A percentile compares a stretch with the other conserved stretches of the same genome.
phyloP scores from a whole-genome alignment of 2,888 invertebrate genomes.

The Stenotaenia linearis region DNA sequence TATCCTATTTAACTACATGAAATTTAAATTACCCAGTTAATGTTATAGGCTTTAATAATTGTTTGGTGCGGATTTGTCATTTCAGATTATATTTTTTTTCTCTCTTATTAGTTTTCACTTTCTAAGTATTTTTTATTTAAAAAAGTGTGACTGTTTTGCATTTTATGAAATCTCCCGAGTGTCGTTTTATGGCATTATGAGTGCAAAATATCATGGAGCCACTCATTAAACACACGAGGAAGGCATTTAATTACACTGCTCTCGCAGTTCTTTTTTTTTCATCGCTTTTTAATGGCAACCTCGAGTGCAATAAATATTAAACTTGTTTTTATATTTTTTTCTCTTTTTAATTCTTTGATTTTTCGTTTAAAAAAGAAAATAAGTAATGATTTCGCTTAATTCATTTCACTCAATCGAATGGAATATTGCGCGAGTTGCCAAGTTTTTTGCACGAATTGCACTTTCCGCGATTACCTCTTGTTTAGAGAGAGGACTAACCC shows the following conservation, averaged over 20 bases:
- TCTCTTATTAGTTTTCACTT: not conserved
- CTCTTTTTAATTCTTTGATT: not conserved
- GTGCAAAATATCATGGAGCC: slow-evolving; percentile 26
- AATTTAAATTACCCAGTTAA: no score
- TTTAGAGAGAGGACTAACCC: no score
- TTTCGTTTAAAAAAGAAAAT: not conserved
- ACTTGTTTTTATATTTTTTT: not conserved
- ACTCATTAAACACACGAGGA: slow-evolving; percentile 23
- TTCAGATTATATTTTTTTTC: not conserved
- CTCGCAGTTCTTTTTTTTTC: not conserved
- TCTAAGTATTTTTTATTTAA: not conserved
- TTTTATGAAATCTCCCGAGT: slow-evolving; percentile 22
- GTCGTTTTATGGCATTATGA: slow-evolving; percentile 17
- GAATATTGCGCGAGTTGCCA: not conserved
- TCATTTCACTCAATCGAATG: no score
- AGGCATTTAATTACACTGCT: slow-evolving; percentile 22
- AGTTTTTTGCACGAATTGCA: no score
- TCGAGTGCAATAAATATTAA: slow-evolving; percentile 5
- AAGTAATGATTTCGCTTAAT: not conserved
- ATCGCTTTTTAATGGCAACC: slow-evolving; percentile 21
- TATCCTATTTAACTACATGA: no score
- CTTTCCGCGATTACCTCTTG: no score
- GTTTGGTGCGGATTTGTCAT: not conserved
- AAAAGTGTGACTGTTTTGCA: not conserved
- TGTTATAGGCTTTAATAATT: no score